Evolutionary conservation across 2,797 vertebrate species (phyloP).

Genomic region (Sebastes cheni): DNA sequence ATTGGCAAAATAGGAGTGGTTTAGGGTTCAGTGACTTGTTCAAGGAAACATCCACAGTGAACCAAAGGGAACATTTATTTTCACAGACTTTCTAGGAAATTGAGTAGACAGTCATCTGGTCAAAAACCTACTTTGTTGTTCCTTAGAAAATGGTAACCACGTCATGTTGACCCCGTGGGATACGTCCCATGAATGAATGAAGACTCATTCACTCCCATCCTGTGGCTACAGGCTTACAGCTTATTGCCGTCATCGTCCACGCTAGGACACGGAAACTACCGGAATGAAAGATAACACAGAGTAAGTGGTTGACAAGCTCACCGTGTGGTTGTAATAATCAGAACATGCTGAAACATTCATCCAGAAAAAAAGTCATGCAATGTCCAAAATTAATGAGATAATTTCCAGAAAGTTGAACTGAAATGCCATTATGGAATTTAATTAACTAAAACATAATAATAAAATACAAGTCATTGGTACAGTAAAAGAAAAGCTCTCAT

Average conservation of each 20-base stretch:
- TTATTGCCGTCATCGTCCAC: background rate
- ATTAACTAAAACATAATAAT: background rate
- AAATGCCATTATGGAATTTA: background rate
- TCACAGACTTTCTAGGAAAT: slow-evolving; percentile 40
- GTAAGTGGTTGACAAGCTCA: background rate
- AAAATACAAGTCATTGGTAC: background rate
- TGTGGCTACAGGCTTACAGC: background rate
- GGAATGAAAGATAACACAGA: background rate
- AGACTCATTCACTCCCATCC: slow-evolving; percentile 16
- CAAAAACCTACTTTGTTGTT: slow-evolving; percentile 6
- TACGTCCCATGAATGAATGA: slow-evolving; percentile 18
- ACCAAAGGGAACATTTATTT: background rate
- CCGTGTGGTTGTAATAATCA: background rate
- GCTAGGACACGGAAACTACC: background rate
- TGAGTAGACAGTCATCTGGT: slow-evolving; percentile 18
- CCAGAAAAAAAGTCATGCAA: background rate
- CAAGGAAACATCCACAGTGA: background rate
- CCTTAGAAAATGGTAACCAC: slow-evolving; percentile 13
- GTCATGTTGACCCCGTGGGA: slow-evolving; percentile 3
- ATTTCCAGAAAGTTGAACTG: background rate
- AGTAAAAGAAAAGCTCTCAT: background rate
- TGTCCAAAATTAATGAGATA: background rate
- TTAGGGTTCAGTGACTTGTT: background rate
- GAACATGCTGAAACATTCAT: background rate
- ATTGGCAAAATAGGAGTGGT: background rate